Base-by-base conservation (phyloP, 2,888 invertebrate genomes). In the Microctonus aethiopoides region DNA sequence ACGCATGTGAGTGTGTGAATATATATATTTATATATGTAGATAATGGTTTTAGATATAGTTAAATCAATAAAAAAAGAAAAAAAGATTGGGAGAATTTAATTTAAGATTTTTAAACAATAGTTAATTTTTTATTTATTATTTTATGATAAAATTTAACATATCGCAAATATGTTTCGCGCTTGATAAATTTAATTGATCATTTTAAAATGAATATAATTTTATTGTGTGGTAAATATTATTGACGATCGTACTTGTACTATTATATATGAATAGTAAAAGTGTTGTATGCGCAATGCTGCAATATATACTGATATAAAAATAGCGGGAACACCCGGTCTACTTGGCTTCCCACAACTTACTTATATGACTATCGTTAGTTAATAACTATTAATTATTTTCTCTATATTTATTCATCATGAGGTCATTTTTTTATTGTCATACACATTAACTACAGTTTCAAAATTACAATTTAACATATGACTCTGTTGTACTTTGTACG, bases 281-380 rank as follows among this genome's bases (percentile, higher is more conserved):
- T 29, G 57, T 57, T 29, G 16, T 10, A n/a, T 46, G 62, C 62
- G 62, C 62, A 63, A 16, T 63, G 62, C 36, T 60, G 60, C 36
- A 61, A 22, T 60, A 60, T 29, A 57, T 34, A 57, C 32, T 57
- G 61, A 62, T 61, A 46, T 46, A 68, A 68, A 68, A 68, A 68
- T 68, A 68, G 68, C 68, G 56, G 68, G 54, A 68, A 68, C n/a
- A 39, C 56, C 57, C 29, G 41, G 62, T 54, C 52, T 39, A 56
- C 56, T 68, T 67, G 66, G 41, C 66, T 41, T 32, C 29, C 34
- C 34, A 51, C 46, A 46, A 39, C 39, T 39, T 39, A 46, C 46
- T 20, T 16, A 46, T 46, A 20, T 46, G 46, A 46, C 16, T 46
- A 46, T 46, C 16, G 46, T 16, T 46, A 2, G 46, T n/a, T n/a